A percentile compares a stretch with the other conserved stretches of the same genome.
Conservation (phyloP, 1,140 invertebrate species). For the Drosophila kepulauana region DNA sequence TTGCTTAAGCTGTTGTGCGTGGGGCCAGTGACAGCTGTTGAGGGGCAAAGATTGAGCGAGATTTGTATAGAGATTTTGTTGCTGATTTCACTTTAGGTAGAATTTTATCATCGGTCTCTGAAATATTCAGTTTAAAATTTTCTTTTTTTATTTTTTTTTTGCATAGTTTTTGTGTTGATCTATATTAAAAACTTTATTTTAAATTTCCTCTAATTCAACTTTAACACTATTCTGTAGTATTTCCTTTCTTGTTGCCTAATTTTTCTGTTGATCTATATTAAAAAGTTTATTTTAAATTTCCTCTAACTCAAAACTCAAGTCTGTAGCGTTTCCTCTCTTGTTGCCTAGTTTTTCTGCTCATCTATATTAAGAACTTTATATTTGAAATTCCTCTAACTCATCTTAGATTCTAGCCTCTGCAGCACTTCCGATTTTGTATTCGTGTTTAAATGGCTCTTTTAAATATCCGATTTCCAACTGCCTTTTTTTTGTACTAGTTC, state of each 20-base stretch:
- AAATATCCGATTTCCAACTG: slow-evolving; percentile 14
- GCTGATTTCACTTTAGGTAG: no score
- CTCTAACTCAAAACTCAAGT: background rate
- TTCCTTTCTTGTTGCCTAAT: background rate
- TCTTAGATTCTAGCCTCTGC: background rate
- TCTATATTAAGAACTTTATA: no score
- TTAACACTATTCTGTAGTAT: no score
- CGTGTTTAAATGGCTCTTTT: background rate
- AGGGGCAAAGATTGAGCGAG: no score
- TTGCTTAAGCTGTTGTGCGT: slow-evolving; percentile 18
- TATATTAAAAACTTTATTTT: no score
- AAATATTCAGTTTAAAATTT: no score
- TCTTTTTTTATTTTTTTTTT: no score
- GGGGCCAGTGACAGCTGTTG: no score
- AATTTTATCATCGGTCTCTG: no score
- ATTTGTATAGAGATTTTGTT: no score
- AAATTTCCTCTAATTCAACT: background rate
- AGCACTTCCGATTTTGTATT: background rate
- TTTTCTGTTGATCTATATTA: background rate
- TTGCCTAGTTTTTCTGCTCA: background rate
- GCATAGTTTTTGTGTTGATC: no score
- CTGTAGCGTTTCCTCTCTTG: background rate
- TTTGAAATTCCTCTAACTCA: background rate
- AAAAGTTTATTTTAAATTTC: background rate
- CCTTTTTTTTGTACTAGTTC: background rate